A percentile compares a stretch with the other conserved stretches of the same genome.
These are phyloP conservation scores for Chondrilla cf. caribensis DNA, from an alignment of 37 sponge, comb jelly and placozoan genomes.

Conservation along the genomic window DNA sequence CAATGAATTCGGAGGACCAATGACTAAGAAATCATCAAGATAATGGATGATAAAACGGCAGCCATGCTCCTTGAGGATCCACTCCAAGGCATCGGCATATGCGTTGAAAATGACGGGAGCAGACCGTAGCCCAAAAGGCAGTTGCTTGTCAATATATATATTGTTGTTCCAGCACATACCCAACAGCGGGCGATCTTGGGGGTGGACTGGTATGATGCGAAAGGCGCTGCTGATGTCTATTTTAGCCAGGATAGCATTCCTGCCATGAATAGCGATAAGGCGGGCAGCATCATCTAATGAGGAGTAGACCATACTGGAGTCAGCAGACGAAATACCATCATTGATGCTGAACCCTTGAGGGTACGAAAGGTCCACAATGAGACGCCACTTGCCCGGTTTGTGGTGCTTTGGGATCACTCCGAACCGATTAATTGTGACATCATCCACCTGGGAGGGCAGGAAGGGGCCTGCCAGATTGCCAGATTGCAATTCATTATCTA, in stretches of 20 bases:
- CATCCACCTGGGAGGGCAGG: too few relatives aligned
- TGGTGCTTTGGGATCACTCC: slow-evolving; percentile 21
- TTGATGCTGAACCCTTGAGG: neutral
- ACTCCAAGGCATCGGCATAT: neutral
- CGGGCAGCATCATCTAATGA: neutral
- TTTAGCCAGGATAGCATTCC: neutral
- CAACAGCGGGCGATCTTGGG: neutral
- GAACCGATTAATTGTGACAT: neutral
- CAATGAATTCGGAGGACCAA: neutral
- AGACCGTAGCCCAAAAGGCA: neutral
- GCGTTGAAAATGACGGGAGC: neutral
- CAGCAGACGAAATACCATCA: neutral
- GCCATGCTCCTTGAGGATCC: neutral
- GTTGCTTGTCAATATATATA: neutral
- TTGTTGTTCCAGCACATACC: neutral
- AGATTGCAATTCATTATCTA: neutral
- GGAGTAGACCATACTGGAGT: neutral
- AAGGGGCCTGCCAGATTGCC: neutral
- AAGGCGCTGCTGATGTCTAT: neutral
- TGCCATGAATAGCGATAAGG: neutral
- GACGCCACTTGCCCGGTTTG: neutral
- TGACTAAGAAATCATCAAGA: neutral
- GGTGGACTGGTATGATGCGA: neutral
- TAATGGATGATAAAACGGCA: neutral
- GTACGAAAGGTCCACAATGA: neutral